Evolutionary conservation across 2,113 vertebrate species (phyloP).

Genomic region (Microcebus griseorufus): DNA sequence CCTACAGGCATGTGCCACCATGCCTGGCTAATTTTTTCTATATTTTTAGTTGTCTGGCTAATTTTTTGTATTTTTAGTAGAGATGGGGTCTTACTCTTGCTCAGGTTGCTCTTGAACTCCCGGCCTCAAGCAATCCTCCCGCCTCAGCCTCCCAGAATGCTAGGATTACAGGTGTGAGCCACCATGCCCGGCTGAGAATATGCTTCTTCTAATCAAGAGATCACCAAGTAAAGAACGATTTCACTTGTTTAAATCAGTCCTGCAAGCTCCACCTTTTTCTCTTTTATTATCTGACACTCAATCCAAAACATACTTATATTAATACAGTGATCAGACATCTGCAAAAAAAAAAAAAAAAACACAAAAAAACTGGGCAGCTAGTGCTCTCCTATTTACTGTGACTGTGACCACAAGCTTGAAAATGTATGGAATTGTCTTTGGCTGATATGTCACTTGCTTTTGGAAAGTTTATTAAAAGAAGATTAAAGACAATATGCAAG

Average conservation of each 20-base stretch:
- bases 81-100: too few relatives aligned
- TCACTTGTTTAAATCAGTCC: conserved; percentile 55
- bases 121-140: too few relatives aligned
- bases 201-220: neutral
- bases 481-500: conserved; percentile 57
- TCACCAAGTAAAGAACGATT: conserved; percentile 32
- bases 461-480: conserved; percentile 55
- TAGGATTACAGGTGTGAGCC: too few relatives aligned
- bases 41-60: too few relatives aligned
- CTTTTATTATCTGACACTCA: conserved; percentile 65
- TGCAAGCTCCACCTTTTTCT: conserved; percentile 47
- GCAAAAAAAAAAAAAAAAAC: neutral
- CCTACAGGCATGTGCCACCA: too few relatives aligned
- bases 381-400: conserved; percentile 15
- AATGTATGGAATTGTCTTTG: conserved; percentile 48
- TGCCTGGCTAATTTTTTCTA: too few relatives aligned
- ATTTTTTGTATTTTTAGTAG: too few relatives aligned
- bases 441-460: conserved; percentile 48
- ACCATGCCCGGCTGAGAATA: neutral
- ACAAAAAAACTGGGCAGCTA: neutral
- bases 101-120: too few relatives aligned
- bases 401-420: conserved; percentile 63
- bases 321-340: conserved; percentile 64
- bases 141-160: too few relatives aligned
- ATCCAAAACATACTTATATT: conserved; percentile 62